Percentiles rank a stretch among this genome's conserved stretches.
These are phyloP conservation scores for Labeo catla DNA, from an alignment of 2,113 vertebrate genomes.

Conservation along the genomic window DNA sequence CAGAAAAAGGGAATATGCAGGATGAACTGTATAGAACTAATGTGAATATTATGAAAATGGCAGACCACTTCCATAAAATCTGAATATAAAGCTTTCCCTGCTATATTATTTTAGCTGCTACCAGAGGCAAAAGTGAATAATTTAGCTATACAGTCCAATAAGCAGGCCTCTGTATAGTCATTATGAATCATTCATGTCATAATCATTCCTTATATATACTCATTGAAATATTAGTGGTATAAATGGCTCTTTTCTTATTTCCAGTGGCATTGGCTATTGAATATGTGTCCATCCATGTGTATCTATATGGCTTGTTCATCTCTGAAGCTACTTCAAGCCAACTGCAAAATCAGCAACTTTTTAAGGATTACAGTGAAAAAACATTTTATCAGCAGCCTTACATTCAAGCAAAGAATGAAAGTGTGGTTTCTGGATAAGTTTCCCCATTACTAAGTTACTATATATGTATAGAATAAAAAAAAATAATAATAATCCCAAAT, in stretches of 20 bases:
- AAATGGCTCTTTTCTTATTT: background rate
- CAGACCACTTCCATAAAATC: constrained; percentile 1
- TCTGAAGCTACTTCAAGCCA: background rate
- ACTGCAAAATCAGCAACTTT: constrained; percentile 4
- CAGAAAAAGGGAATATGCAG: constrained; percentile 13
- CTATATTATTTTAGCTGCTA: background rate
- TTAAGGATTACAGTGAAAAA: background rate
- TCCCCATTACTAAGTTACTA: background rate
- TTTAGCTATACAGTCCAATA: background rate
- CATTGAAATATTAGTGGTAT: background rate
- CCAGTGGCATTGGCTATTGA: background rate
- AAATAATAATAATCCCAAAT: background rate
- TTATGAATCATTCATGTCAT: constrained; percentile 1
- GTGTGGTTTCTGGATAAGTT: background rate
- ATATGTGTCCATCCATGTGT: background rate
- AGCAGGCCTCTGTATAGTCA: background rate
- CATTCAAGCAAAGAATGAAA: background rate
- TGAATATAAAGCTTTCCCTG: background rate
- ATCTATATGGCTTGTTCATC: constrained; percentile 10
- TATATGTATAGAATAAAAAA: background rate
- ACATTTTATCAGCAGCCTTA: constrained; percentile 1
- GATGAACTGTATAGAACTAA: constrained; percentile 5
- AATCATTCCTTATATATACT: background rate
- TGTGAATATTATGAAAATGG: constrained; percentile 13
- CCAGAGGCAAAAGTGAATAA: background rate